phyloP scores from a whole-genome alignment of 2,113 vertebrate genomes.

The Leptocoma aspasia region DNA sequence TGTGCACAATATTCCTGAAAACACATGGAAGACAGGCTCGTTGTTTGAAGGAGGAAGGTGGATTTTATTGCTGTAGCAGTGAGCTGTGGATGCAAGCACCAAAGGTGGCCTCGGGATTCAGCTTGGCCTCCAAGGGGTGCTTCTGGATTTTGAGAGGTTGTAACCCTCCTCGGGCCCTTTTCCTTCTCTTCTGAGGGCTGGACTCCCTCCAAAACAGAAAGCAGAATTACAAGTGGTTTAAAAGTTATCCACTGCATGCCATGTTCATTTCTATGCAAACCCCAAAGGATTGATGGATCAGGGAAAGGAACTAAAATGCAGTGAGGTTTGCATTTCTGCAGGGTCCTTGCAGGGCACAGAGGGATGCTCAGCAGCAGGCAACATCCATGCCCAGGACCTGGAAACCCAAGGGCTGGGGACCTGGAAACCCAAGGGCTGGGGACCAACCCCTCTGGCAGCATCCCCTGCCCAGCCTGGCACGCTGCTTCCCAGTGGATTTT shows the following conservation, averaged over 20 bases:
- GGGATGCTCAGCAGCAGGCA: neutral
- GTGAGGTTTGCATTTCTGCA: neutral
- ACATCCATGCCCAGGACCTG: neutral
- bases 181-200: neutral
- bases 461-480: neutral
- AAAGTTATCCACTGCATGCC: neutral
- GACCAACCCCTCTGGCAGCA: neutral
- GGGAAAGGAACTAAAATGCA: neutral
- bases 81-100: neutral
- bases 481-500: neutral
- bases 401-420: neutral
- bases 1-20: neutral
- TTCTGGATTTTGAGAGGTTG: neutral
- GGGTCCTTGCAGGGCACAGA: neutral
- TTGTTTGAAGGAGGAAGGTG: neutral
- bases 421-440: neutral
- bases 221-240: neutral
- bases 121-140: fast-evolving
- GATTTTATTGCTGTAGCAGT: neutral
- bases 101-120: fast-evolving
- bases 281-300: neutral
- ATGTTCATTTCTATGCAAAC: neutral
- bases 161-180: neutral
- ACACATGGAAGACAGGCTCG: neutral
- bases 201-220: neutral